phyloP scores from a whole-genome alignment of 2,888 invertebrate species.

The Leptinotarsa peninsularis region DNA sequence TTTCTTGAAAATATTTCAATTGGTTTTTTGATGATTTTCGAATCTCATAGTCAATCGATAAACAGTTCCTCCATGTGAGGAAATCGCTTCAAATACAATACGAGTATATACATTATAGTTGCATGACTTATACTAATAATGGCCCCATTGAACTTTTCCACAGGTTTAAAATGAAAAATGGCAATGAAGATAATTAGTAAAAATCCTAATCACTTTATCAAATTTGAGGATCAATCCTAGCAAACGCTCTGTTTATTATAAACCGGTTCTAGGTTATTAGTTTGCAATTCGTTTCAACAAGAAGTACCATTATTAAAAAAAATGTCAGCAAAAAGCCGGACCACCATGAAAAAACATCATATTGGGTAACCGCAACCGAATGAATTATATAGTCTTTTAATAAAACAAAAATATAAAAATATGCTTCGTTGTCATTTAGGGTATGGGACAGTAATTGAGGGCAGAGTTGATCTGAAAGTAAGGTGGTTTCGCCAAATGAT shows the following conservation, averaged over 20 bases:
- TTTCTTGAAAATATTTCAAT: too few relatives aligned
- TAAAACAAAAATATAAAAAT: constrained; percentile 5
- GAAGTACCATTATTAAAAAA: background rate
- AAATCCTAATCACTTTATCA: too few relatives aligned
- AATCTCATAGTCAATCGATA: too few relatives aligned
- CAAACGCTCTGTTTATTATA: background rate
- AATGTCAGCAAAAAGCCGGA: constrained; percentile 4
- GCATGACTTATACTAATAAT: too few relatives aligned
- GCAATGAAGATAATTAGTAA: too few relatives aligned
- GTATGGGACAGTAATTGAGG: background rate
- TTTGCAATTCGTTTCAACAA: background rate
- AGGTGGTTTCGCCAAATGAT: background rate
- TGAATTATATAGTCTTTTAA: constrained; percentile 5
- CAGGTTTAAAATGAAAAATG: too few relatives aligned
- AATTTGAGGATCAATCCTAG: background rate
- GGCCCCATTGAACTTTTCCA: too few relatives aligned
- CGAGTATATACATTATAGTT: too few relatives aligned
- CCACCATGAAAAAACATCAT: constrained; percentile 5
- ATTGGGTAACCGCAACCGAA: constrained; percentile 6
- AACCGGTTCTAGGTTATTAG: background rate
- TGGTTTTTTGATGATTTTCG: too few relatives aligned
- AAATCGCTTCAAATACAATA: too few relatives aligned
- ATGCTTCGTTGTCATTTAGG: background rate
- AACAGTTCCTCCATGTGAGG: too few relatives aligned
- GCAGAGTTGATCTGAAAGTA: background rate